Percentiles rank a stretch among this genome's conserved stretches.
Conservation (phyloP, 2,113 vertebrate species). For the Pseudorhombus dupliciocellatus region DNA sequence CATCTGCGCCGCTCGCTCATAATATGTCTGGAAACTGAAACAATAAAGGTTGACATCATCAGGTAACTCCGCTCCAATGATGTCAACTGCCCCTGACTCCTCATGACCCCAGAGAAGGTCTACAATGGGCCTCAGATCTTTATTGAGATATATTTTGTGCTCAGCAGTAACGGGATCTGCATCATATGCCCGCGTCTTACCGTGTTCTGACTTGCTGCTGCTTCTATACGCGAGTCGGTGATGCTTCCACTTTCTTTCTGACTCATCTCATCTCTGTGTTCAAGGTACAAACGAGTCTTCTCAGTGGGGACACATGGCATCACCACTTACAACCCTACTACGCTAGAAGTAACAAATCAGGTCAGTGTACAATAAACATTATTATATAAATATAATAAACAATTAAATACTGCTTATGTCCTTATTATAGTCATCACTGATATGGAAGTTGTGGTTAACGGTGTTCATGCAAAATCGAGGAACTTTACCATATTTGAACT, state of each 20-base stretch:
- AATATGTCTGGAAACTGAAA: slow-evolving; percentile 17
- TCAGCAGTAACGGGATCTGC: background rate
- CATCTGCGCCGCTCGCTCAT: slow-evolving; percentile 10
- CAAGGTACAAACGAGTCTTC: slow-evolving; percentile 97
- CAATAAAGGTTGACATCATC: slow-evolving; percentile 7
- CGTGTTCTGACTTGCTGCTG: background rate
- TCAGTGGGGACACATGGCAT: slow-evolving; percentile 96
- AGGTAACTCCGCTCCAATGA: slow-evolving; percentile 9
- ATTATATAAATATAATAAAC: too few species aligned
- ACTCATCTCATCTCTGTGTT: slow-evolving; percentile 58
- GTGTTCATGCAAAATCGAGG: too few species aligned
- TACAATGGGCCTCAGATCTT: background rate
- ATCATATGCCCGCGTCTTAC: background rate
- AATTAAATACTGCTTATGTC: background rate
- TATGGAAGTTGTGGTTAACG: background rate
- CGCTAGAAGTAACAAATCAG: slow-evolving; percentile 99
- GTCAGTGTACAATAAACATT: too few species aligned
- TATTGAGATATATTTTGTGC: background rate
- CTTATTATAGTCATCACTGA: background rate
- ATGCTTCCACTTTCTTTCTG: slow-evolving; percentile 29
- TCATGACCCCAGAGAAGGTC: background rate
- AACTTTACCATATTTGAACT: background rate
- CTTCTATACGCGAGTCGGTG: slow-evolving; percentile 1
- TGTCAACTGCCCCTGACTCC: slow-evolving; percentile 25
- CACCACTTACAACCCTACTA: slow-evolving; percentile 97